These are phyloP conservation scores for Cynocephalus volans DNA, from an alignment of 2,113 vertebrate genomes.

Conservation along the genomic window DNA sequence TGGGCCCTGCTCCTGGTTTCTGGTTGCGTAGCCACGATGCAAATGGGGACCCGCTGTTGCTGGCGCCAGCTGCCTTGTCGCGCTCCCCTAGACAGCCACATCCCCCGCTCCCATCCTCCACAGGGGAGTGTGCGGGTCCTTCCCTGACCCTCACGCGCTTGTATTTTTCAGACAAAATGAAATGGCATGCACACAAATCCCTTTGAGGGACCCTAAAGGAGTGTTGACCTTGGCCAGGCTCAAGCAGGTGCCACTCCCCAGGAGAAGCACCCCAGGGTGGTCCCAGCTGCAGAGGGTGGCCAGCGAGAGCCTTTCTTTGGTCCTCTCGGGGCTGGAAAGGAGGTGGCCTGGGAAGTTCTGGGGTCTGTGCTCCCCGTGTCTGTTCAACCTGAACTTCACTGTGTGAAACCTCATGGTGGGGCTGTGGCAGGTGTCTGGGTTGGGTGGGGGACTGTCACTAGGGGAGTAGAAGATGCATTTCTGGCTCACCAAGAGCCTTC, in stretches of 20 bases:
- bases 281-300: no score
- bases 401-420: background rate
- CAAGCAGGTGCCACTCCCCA: background rate
- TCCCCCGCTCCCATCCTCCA: no score
- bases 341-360: background rate
- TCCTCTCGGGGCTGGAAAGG: background rate
- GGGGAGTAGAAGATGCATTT: background rate
- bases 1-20: background rate
- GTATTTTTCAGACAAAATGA: background rate
- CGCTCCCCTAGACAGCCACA: background rate
- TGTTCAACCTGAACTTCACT: background rate
- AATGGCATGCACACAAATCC: background rate
- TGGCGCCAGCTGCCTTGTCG: background rate
- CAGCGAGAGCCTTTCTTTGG: background rate
- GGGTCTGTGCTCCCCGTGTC: background rate
- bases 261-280: background rate
- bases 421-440: background rate
- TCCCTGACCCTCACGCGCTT: background rate
- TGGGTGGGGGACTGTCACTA: no score
- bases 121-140: background rate
- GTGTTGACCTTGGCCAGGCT: background rate
- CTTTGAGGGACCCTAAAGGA: background rate
- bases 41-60: background rate
- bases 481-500: background rate
- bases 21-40: no score